phyloP scores from a whole-genome alignment of 2,888 invertebrate genomes.

The Eupithecia inturbata region DNA sequence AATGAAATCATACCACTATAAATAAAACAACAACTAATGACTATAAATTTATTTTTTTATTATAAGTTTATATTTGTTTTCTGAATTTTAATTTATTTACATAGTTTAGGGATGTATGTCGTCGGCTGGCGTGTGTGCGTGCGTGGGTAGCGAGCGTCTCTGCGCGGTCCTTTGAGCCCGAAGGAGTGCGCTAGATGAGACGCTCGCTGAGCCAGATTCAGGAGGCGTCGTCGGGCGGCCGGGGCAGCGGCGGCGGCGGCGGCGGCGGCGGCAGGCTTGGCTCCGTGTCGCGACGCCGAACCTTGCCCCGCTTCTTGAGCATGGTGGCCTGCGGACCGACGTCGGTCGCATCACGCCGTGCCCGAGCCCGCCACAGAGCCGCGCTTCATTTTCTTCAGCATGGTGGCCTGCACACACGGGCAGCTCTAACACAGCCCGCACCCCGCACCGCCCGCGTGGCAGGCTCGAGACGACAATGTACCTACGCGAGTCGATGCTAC shows the following conservation, averaged over 20 bases:
- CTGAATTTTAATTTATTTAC: constrained; percentile 69
- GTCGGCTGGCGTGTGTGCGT: constrained; percentile 9
- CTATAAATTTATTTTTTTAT: constrained; percentile 73
- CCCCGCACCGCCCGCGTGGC: constrained; percentile 35
- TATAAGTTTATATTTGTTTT: constrained; percentile 55
- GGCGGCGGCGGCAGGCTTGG: constrained; percentile 86
- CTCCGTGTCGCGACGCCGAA: constrained; percentile 97
- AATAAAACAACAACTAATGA: constrained; percentile 75
- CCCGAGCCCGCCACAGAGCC: constrained; percentile 89
- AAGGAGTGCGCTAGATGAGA: constrained; percentile 84
- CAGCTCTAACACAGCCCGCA: constrained; percentile 48
- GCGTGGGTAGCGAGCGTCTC: constrained; percentile 65
- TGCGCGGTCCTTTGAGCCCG: constrained; percentile 76
- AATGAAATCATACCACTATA: constrained; percentile 64
- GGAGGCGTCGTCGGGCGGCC: constrained; percentile 79
- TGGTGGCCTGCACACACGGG: constrained; percentile 94
- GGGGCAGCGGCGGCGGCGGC: constrained; percentile 68
- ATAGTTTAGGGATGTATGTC: constrained; percentile 37
- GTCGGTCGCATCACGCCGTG: constrained; percentile 82
- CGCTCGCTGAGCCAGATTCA: constrained; percentile 90
- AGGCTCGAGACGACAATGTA: neutral
- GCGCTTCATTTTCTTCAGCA: constrained; percentile 99
- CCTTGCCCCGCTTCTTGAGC: constrained; percentile 99
- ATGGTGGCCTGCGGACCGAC: constrained; percentile 94
- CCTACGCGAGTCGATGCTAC: neutral